Conservation (phyloP, 2,888 invertebrate genomes). For the Muschampia plurimacula region DNA sequence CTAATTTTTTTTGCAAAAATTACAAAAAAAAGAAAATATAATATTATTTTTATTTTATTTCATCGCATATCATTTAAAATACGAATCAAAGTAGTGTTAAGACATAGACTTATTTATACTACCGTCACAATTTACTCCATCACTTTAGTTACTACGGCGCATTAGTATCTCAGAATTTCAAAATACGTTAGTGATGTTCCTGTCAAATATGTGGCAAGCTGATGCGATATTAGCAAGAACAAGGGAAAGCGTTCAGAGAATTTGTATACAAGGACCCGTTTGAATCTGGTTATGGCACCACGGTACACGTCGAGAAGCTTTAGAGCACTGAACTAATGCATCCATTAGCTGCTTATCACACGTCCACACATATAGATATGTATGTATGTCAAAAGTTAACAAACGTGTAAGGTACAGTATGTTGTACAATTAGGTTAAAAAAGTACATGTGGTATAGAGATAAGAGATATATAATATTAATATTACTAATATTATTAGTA, state of each 20-base stretch:
- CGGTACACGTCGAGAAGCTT: constrained; percentile 59
- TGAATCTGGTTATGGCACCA: constrained; percentile 71
- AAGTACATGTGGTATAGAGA: neutral
- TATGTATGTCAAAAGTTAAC: neutral
- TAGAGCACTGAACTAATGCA: constrained; percentile 10
- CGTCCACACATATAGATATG: no score
- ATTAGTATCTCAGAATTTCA: constrained; percentile 17
- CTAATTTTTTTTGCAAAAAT: no score
- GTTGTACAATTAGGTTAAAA: neutral
- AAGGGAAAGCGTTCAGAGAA: constrained; percentile 78
- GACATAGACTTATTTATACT: neutral
- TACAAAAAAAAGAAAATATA: no score
- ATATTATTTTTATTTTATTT: neutral
- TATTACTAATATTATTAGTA: no score
- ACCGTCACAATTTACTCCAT: neutral
- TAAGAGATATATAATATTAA: no score
- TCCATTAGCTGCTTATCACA: neutral
- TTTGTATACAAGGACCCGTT: constrained; percentile 60
- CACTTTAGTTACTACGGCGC: neutral
- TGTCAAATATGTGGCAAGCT: constrained; percentile 52
- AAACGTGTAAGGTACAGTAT: neutral
- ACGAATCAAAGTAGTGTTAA: neutral
- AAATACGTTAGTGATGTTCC: constrained; percentile 24
- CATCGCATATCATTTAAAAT: neutral
- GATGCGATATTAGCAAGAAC: constrained; percentile 74